A percentile compares a stretch with the other conserved stretches of the same genome.
Evolutionary conservation across 2,888 invertebrate species (phyloP).

Genomic region (Drosophila gaucha): DNA sequence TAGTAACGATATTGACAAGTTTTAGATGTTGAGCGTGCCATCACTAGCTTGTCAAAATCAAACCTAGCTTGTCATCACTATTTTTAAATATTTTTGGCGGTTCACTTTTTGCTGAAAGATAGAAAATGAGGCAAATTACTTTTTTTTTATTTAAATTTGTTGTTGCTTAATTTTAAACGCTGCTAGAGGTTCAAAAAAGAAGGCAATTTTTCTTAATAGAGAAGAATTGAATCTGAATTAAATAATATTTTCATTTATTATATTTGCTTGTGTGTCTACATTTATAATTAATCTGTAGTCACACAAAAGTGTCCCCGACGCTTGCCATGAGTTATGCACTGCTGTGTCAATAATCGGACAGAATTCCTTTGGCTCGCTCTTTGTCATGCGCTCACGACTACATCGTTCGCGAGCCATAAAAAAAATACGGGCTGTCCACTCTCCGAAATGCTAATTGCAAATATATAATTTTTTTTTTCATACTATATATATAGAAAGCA

Average conservation of each 20-base stretch:
- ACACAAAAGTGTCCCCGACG: constrained; percentile 1
- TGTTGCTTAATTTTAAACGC: no score
- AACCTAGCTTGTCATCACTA: not conserved
- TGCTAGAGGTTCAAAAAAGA: no score
- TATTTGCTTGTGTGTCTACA: not conserved
- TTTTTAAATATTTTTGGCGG: not conserved
- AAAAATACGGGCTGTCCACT: not conserved
- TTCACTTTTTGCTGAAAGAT: not conserved
- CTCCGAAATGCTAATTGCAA: no score
- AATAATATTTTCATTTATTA: not conserved
- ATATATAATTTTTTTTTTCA: no score
- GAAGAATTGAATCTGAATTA: not conserved
- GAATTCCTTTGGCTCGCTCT: constrained; percentile 13
- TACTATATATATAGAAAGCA: no score
- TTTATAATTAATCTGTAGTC: not conserved
- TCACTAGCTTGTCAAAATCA: not conserved
- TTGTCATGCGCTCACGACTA: not conserved
- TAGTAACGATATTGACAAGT: not conserved
- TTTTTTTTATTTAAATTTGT: no score
- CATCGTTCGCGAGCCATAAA: constrained; percentile 1
- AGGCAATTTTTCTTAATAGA: no score
- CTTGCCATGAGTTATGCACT: constrained; percentile 5
- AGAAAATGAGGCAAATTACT: not conserved
- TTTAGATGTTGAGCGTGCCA: not conserved
- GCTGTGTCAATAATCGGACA: constrained; percentile 8